These are phyloP conservation scores for Odocoileus hemionus DNA, from an alignment of 2,113 vertebrate genomes.

Conservation along the genomic window DNA sequence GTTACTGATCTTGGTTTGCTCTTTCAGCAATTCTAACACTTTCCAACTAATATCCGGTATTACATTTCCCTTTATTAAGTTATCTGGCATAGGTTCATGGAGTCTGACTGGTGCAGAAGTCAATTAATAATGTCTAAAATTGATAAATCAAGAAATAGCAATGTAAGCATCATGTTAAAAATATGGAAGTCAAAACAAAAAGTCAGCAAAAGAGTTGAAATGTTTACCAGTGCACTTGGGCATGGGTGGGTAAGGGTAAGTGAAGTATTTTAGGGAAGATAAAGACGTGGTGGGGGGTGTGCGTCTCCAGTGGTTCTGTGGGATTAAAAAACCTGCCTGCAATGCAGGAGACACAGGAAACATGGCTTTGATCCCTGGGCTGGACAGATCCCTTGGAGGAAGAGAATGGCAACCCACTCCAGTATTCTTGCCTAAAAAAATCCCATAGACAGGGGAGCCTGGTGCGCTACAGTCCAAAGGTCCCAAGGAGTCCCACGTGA, in stretches of 20 bases:
- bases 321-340: not conserved
- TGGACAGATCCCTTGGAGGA: not conserved
- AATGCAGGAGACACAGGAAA: not conserved
- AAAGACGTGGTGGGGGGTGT: not conserved
- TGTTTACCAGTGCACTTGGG: not conserved
- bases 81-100: not conserved
- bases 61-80: constrained; percentile 10
- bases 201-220: not conserved
- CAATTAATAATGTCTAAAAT: constrained; percentile 23
- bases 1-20: not conserved
- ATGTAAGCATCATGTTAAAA: constrained; percentile 5
- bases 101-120: not conserved
- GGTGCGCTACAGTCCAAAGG: not conserved
- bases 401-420: not conserved
- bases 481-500: not conserved
- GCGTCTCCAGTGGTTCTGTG: not conserved
- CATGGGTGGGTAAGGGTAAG: not conserved
- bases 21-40: constrained; percentile 1
- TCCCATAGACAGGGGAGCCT: not conserved
- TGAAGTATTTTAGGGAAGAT: not conserved
- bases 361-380: not conserved
- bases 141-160: constrained; percentile 3
- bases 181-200: not conserved
- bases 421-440: not conserved
- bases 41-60: not conserved